Evolutionary conservation across 2,113 vertebrate species (phyloP).

Genomic region (Rhea pennata): DNA sequence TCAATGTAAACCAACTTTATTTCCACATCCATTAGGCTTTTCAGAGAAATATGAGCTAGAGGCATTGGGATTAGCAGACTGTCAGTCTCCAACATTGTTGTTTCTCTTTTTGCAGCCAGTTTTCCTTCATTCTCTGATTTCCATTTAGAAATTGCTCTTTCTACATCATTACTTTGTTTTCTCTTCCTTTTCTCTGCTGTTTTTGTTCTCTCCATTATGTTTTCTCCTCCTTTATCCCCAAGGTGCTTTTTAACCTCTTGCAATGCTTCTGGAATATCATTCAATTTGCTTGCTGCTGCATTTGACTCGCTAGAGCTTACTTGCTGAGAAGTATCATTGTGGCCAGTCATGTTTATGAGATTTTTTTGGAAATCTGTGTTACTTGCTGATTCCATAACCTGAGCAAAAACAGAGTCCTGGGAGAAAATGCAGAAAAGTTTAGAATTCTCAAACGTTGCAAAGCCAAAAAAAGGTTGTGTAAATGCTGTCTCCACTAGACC

Average conservation of each 20-base stretch:
- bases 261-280: not conserved
- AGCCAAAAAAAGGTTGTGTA: not conserved
- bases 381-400: slow-evolving; percentile 1
- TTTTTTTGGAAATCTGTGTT: not conserved
- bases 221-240: not conserved
- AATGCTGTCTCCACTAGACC: not conserved
- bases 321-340: slow-evolving; percentile 8
- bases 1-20: slow-evolving; percentile 71
- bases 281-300: not conserved
- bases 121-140: slow-evolving; percentile 50
- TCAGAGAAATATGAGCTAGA: slow-evolving; percentile 54
- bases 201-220: not conserved
- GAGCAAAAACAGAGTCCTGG: slow-evolving; percentile 8
- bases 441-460: not conserved
- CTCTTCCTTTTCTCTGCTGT: slow-evolving; percentile 4
- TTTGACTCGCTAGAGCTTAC: not conserved
- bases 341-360: not conserved
- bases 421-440: slow-evolving; percentile 21
- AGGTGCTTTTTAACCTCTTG: slow-evolving; percentile 31
- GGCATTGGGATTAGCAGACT: not conserved
- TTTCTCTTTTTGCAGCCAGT: slow-evolving; percentile 11
- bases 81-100: not conserved
- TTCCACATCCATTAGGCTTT: slow-evolving; percentile 73
- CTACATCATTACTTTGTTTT: slow-evolving; percentile 48
- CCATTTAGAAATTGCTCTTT: slow-evolving; percentile 34